Percentiles rank a stretch among this genome's conserved stretches.
Conservation (phyloP, 2,888 invertebrate genomes). For the Ernsta delagoae region DNA sequence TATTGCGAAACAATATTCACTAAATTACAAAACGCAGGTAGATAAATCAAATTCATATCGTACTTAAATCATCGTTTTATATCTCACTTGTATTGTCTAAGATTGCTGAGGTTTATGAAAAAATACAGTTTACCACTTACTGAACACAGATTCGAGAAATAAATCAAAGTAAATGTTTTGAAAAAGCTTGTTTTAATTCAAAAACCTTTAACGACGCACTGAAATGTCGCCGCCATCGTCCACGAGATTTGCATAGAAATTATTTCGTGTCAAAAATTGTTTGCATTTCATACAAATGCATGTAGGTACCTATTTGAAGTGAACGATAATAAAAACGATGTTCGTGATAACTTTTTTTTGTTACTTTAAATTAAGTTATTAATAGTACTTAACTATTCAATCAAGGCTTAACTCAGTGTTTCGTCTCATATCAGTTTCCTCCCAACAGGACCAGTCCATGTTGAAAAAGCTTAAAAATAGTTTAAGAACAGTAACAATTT, state of each 20-base stretch:
- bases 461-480: too few species aligned
- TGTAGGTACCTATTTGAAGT: neutral
- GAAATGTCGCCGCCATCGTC: slow-evolving; percentile 13
- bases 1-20: too few species aligned
- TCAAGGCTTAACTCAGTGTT: too few species aligned
- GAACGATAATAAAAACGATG: too few species aligned
- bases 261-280: slow-evolving; percentile 31
- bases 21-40: neutral
- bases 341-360: too few species aligned
- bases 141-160: slow-evolving; percentile 12
- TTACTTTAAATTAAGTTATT: too few species aligned
- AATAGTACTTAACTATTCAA: too few species aligned
- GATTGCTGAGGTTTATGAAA: neutral
- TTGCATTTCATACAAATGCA: slow-evolving; percentile 19
- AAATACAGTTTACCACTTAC: slow-evolving; percentile 12
- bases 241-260: slow-evolving; percentile 34
- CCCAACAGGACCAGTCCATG: too few species aligned
- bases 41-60: neutral
- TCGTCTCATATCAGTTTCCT: too few species aligned
- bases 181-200: slow-evolving; percentile 28
- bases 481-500: too few species aligned
- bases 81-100: neutral
- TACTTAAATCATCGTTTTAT: neutral
- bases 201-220: slow-evolving; percentile 18
- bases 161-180: slow-evolving; percentile 32